These are phyloP conservation scores for Callinectes sapidus DNA, from an alignment of 2,888 invertebrate species.

Conservation along the genomic window DNA sequence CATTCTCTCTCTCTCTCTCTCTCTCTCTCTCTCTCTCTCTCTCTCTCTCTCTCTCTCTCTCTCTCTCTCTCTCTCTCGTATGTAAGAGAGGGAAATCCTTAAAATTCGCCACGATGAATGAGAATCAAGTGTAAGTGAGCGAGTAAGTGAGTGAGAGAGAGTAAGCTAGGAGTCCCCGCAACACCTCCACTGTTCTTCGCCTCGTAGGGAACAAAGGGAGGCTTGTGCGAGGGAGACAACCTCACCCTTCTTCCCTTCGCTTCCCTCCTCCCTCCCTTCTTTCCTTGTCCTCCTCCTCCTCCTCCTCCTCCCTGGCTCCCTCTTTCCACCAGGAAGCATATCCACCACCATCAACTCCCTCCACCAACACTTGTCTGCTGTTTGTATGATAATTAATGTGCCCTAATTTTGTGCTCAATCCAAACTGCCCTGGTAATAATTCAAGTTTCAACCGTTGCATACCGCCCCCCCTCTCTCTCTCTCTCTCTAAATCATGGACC, in stretches of 20 bases:
- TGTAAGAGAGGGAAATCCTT: slow-evolving; percentile 19
- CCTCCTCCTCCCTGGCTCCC: slow-evolving; percentile 10
- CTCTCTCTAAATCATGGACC: not conserved
- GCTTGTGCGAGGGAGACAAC: slow-evolving; percentile 52
- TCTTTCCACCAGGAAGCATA: slow-evolving; percentile 32
- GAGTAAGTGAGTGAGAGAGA: not conserved
- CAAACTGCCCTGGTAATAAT: not conserved
- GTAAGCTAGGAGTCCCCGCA: not conserved
- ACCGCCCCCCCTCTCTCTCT: not conserved
- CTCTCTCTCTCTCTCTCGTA: slow-evolving; percentile 23
- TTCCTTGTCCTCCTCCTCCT: slow-evolving; percentile 15
- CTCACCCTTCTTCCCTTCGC: slow-evolving; percentile 51
- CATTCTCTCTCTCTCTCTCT: not conserved
- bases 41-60: slow-evolving; percentile 1
- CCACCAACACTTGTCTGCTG: slow-evolving; percentile 10
- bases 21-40: no score
- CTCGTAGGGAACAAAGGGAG: slow-evolving; percentile 46
- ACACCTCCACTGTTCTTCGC: slow-evolving; percentile 18
- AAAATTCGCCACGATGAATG: not conserved
- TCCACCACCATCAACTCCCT: not conserved
- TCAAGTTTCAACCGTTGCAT: not conserved
- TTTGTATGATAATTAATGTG: slow-evolving; percentile 20
- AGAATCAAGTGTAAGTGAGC: slow-evolving; percentile 21
- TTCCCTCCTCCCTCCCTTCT: slow-evolving; percentile 27
- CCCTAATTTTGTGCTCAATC: slow-evolving; percentile 28